phyloP scores from a whole-genome alignment of 2,888 invertebrate species.

The Volucella inflata region DNA sequence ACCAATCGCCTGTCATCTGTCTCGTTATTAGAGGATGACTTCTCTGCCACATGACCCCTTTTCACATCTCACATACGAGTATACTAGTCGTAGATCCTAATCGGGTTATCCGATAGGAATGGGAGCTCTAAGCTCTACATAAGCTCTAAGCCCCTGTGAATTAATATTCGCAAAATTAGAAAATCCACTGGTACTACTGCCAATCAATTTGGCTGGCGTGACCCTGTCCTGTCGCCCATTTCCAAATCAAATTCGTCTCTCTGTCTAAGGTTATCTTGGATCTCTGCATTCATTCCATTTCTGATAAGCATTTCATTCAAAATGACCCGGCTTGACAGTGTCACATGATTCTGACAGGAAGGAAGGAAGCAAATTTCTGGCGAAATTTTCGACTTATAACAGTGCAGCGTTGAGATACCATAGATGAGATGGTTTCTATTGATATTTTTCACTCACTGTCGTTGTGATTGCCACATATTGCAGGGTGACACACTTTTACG shows the following conservation, averaged over 20 bases:
- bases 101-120: slow-evolving; percentile 50
- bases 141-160: slow-evolving; percentile 55
- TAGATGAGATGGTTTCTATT: slow-evolving; percentile 50
- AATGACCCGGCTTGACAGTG: slow-evolving; percentile 57
- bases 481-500: slow-evolving; percentile 68
- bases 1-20: slow-evolving; percentile 71
- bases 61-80: slow-evolving; percentile 33
- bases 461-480: slow-evolving; percentile 37
- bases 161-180: slow-evolving; percentile 74
- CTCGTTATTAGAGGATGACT: slow-evolving; percentile 63
- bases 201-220: slow-evolving; percentile 66
- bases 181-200: slow-evolving; percentile 63
- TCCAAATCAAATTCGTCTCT: slow-evolving; percentile 47
- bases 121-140: not conserved
- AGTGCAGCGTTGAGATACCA: slow-evolving; percentile 55
- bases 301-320: slow-evolving; percentile 69
- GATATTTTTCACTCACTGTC: slow-evolving; percentile 51
- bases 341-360: slow-evolving; percentile 74
- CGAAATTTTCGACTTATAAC: slow-evolving; percentile 61
- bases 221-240: slow-evolving; percentile 41
- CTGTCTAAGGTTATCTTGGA: slow-evolving; percentile 59
- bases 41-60: slow-evolving; percentile 67
- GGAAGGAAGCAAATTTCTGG: slow-evolving; percentile 62
- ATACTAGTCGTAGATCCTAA: slow-evolving; percentile 40
- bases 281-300: slow-evolving; percentile 55